Percentiles rank a stretch among this genome's conserved stretches.
phyloP scores from a whole-genome alignment of 2,888 invertebrate species.

The Parnassius smintheus region DNA sequence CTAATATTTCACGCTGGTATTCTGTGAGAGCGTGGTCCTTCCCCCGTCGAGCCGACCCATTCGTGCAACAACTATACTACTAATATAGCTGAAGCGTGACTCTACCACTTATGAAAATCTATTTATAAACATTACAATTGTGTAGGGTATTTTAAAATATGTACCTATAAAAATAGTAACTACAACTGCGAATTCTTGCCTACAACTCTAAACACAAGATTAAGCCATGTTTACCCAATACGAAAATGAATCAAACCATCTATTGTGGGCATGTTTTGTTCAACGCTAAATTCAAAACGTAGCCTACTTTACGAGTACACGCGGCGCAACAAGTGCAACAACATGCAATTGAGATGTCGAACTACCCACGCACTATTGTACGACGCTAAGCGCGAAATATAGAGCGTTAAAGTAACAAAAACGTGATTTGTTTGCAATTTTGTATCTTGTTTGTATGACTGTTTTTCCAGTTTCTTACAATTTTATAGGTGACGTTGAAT shows the following conservation, averaged over 20 bases:
- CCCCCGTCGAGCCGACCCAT: too few relatives aligned
- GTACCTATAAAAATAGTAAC: conserved; percentile 2
- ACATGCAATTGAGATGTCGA: conserved; percentile 68
- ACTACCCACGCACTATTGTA: conserved; percentile 52
- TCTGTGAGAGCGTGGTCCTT: too few relatives aligned
- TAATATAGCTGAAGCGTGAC: too few relatives aligned
- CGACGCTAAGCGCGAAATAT: conserved; percentile 17
- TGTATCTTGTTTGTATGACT: conserved; percentile 3
- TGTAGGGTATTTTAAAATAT: too few relatives aligned
- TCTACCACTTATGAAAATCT: too few relatives aligned
- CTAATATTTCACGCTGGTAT: too few relatives aligned
- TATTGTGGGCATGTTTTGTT: conserved; percentile 23
- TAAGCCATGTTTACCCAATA: conserved; percentile 21
- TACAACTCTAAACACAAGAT: conserved; percentile 13
- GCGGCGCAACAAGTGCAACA: conserved; percentile 41
- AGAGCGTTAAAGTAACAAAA: conserved; percentile 17
- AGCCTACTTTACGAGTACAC: conserved; percentile 51
- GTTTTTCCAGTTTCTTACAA: too few relatives aligned
- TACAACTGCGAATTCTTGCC: conserved; percentile 1
- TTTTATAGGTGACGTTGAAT: too few relatives aligned
- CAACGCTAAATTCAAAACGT: conserved; percentile 26
- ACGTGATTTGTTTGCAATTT: conserved; percentile 21
- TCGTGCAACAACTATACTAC: too few relatives aligned
- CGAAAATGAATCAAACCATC: conserved; percentile 21
- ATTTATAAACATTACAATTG: too few relatives aligned